These are phyloP conservation scores for Gryllus bimaculatus DNA, from an alignment of 1,140 invertebrate species.

Conservation along the genomic window DNA sequence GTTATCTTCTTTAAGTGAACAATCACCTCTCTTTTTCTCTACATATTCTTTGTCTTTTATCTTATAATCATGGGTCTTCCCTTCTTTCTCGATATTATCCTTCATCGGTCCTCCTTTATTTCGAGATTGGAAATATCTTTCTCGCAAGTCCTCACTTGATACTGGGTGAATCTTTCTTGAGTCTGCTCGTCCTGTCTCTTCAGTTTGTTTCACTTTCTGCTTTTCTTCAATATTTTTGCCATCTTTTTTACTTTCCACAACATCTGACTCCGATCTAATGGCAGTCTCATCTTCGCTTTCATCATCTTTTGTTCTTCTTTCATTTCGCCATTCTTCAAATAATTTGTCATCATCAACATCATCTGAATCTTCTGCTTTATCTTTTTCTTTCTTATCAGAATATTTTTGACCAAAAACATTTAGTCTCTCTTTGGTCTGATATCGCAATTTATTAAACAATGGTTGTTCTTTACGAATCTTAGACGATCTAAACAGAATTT, in stretches of 20 bases:
- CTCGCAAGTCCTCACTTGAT: conserved; percentile 19
- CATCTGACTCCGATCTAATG: not conserved
- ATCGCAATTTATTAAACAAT: too few species aligned
- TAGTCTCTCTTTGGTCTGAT: too few species aligned
- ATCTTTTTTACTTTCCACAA: not conserved
- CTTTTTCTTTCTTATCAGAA: too few species aligned
- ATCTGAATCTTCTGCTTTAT: not conserved
- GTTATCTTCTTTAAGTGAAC: too few species aligned
- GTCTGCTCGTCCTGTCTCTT: not conserved
- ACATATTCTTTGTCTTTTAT: not conserved
- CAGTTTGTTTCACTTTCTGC: not conserved
- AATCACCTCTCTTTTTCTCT: not conserved
- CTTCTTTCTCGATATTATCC: not conserved
- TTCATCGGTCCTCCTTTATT: too few species aligned
- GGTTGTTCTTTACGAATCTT: not conserved
- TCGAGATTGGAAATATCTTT: not conserved
- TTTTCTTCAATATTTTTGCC: not conserved
- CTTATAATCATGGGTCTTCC: not conserved
- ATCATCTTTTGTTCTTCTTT: not conserved
- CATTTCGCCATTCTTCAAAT: not conserved
- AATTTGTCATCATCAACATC: not conserved
- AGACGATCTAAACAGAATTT: not conserved
- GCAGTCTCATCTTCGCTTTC: not conserved
- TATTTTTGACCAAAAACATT: too few species aligned
- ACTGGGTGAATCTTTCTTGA: conserved; percentile 22